These are phyloP conservation scores for Raja brachyura DNA, from an alignment of 2,113 vertebrate genomes.

Conservation along the genomic window DNA sequence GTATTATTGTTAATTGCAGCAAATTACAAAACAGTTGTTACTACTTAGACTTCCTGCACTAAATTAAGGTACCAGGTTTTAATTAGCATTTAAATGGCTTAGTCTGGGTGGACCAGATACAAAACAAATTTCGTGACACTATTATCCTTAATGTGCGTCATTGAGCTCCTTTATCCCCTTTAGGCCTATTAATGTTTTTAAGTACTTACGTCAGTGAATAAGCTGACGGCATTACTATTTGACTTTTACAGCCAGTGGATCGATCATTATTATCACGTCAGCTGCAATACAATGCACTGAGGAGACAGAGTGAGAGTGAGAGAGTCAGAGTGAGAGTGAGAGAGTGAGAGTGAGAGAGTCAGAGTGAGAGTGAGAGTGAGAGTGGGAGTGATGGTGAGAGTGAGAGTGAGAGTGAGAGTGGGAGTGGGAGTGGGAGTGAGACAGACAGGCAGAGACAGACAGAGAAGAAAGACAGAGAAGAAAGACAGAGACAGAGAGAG, in stretches of 20 bases:
- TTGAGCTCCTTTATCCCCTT: conserved; percentile 59
- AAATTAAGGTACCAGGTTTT: conserved; percentile 62
- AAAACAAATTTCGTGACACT: conserved; percentile 55
- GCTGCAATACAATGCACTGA: conserved; percentile 25
- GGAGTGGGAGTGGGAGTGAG: too few species aligned
- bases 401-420: too few species aligned
- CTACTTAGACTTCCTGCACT: conserved; percentile 55
- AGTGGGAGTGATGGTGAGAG: too few species aligned
- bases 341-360: too few species aligned
- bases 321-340: conserved; percentile 39
- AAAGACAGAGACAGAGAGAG: too few species aligned
- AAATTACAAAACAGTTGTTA: not conserved
- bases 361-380: too few species aligned
- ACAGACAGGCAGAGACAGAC: too few species aligned
- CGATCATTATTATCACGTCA: conserved; percentile 55
- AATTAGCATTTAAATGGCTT: conserved; percentile 64
- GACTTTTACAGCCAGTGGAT: conserved; percentile 50
- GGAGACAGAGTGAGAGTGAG: conserved; percentile 43
- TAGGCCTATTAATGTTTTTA: conserved; percentile 69
- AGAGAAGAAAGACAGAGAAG: too few species aligned
- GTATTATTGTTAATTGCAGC: conserved; percentile 57
- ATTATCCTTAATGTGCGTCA: conserved; percentile 67
- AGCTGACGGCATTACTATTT: conserved; percentile 49
- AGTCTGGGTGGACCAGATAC: conserved; percentile 57
- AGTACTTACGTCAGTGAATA: conserved; percentile 62